These are phyloP conservation scores for honey bee (Apis mellifera) DNA, from an alignment of 1,140 invertebrate species.

Conservation along the genomic window DNA sequence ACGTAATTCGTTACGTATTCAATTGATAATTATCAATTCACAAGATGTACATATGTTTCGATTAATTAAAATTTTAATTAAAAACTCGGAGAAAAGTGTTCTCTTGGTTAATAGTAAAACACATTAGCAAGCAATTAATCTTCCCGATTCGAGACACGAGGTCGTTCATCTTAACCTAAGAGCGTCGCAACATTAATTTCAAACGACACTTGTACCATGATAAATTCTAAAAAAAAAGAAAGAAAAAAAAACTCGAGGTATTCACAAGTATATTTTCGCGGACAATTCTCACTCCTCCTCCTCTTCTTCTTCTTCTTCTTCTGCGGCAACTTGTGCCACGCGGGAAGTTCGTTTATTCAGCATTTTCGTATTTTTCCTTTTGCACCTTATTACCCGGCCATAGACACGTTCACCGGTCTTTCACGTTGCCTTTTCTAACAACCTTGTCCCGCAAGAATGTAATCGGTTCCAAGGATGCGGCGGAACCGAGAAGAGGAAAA, in stretches of 20 bases:
- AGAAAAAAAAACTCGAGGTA: background rate
- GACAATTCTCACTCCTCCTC: background rate
- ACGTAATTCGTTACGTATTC: too few relatives aligned
- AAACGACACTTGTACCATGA: background rate
- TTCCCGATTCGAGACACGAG: too few relatives aligned
- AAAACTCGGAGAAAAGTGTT: too few relatives aligned
- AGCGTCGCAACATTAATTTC: background rate
- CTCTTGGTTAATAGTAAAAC: too few relatives aligned
- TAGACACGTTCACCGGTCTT: constrained; percentile 46
- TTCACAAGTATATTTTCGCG: background rate
- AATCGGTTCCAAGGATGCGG: constrained; percentile 45
- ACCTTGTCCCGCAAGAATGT: constrained; percentile 51
- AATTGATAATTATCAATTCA: too few relatives aligned
- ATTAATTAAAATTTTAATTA: too few relatives aligned
- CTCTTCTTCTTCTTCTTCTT: too few relatives aligned
- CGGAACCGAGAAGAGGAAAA: constrained; percentile 24
- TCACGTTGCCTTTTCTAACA: constrained; percentile 44
- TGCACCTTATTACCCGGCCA: constrained; percentile 38
- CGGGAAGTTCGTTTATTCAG: constrained; percentile 18
- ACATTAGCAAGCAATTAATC: too few relatives aligned
- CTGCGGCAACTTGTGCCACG: background rate
- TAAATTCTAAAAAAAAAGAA: background rate
- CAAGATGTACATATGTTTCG: too few relatives aligned
- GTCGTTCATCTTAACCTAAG: too few relatives aligned
- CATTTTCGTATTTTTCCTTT: constrained; percentile 17